Evolutionary conservation across 2,888 invertebrate genomes (phyloP), one percentile per base, ranked within the genome.

Genomic region (Blera fallax): DNA sequence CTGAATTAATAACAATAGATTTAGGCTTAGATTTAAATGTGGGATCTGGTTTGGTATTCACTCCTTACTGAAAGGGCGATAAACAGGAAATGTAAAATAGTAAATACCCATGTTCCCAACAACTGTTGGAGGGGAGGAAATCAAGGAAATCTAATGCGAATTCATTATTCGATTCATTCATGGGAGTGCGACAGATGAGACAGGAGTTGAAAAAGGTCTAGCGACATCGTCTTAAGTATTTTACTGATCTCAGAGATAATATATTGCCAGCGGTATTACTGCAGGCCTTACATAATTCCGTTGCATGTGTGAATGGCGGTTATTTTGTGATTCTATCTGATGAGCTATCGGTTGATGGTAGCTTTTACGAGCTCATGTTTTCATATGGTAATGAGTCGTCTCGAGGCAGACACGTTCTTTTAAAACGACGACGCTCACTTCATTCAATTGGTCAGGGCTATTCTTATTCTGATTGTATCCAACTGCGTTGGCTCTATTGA

Each of bases 321-420:
- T 48, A 56, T 76, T 34, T 34, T 48, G 34, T 18, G 45, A 27
- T 16, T 24, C 45, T 16, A 65, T 52, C 74, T 18, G 27, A 34
- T 29, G 21, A 24, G 4, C 24, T 50, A 21, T 67, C 24, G 29
- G 16, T 21, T 24, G 14, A 14, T 29, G 21, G 16, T 48, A 8
- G 2, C 5, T 37, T 52, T 52, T 64, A 62, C 21, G 73, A 52
- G 29, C 43, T 32, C 16, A 21, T 76, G 48, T 40, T 77, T 50
- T 76, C 18, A 34, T 73, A 64, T 74, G 64, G 45, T 74, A 74
- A 74, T 74, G 48, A 29, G 56, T 21, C 11, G 43, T 40, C 58
- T 40, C 37, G 7, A 0, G 32, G 16, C 11, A 37, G 62, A 58
- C 34, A 11, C 11, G 43, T 62, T 62, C 43, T 27, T 10, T 14